Base-by-base conservation (phyloP, 2,113 vertebrate species). In the Bubo scandiacus region DNA sequence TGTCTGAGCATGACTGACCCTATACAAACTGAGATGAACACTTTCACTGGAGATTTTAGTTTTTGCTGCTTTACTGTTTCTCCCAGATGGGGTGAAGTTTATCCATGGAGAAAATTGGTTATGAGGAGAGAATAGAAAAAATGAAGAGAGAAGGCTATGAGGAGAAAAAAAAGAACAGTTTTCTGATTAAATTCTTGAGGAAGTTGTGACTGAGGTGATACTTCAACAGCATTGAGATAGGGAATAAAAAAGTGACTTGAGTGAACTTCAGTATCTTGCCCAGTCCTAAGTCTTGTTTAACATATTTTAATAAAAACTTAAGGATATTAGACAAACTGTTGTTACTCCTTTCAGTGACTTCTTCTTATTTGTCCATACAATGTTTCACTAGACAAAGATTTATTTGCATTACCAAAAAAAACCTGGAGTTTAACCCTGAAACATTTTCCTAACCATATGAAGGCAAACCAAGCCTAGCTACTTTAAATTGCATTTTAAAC, bases 41-140 rank as follows among this genome's bases (percentile, higher is more conserved):
- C 74, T 52, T 89, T 63, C 65, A 15, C 4, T 17, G 52, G 61
- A 47, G 70, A 89, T 81, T 92, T 92, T 66, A n/a, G 36, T 7
- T 75, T 91, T 81, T 88, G 70, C 52, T 85, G 57, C 70, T 92
- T 62, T 71, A 51, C 67, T 81, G 38, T 30, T 81, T 89, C 93
- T 87, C 84, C 47, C 86, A 71, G 38, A 42, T 49, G 9, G 21
- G 65, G 26, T 13, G 23, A 92, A 80, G 86, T 81, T 93, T 92
- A 94, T 81, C 82, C 95, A 81, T 93, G 94, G 72, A 96, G 94
- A 97, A 95, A 96, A 95, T 88, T 90, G 72, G 45, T 65, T 97
- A 47, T 88, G 90, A 90, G 82, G 42, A 88, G 63, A 87, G 59
- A 86, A 92, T 19, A 23, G 29, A 62, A 87, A 85, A 79, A 81